Conservation (phyloP, 2,888 invertebrate genomes). For the Drosophila paramelanica region DNA sequence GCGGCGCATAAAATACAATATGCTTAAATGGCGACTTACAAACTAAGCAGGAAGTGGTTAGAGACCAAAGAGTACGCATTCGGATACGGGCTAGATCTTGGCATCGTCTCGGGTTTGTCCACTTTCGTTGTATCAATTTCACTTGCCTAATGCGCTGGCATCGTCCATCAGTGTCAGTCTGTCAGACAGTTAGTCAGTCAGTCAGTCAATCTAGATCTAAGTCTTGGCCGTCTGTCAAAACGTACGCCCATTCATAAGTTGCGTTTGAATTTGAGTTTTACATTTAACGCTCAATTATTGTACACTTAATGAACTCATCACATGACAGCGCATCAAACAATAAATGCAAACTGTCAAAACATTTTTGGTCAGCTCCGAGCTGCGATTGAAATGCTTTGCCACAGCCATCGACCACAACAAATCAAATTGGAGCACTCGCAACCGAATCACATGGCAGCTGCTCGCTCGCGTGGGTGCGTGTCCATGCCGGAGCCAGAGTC, state of each 20-base stretch:
- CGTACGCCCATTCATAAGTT: conserved; percentile 74
- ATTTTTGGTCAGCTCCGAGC: conserved; percentile 58
- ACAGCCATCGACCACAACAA: conserved; percentile 34
- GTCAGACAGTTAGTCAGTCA: conserved; percentile 11
- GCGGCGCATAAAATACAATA: conserved; percentile 72
- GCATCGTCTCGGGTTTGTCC: conserved; percentile 43
- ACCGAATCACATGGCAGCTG: conserved; percentile 3
- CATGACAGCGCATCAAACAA: conserved; percentile 80
- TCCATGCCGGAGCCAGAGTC: conserved; percentile 21
- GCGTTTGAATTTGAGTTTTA: conserved; percentile 24
- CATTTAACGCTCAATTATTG: conserved; percentile 81
- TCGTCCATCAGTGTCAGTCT: conserved; percentile 66
- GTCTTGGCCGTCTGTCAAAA: conserved; percentile 62
- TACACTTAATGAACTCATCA: conserved; percentile 82
- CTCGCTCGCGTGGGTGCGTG: conserved; percentile 58
- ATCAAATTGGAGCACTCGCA: conserved; percentile 72
- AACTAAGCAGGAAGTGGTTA: conserved; percentile 66
- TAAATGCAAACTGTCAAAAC: conserved; percentile 82
- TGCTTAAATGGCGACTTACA: conserved; percentile 48
- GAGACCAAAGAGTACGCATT: conserved; percentile 28
- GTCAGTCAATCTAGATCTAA: conserved; percentile 23
- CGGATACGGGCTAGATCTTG: conserved; percentile 7
- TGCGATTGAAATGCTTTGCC: conserved; percentile 42
- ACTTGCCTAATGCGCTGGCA: conserved; percentile 51
- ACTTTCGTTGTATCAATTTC: conserved; percentile 77